phyloP scores from a whole-genome alignment of 2,888 invertebrate genomes.

The Pyrocoelia pectoralis region DNA sequence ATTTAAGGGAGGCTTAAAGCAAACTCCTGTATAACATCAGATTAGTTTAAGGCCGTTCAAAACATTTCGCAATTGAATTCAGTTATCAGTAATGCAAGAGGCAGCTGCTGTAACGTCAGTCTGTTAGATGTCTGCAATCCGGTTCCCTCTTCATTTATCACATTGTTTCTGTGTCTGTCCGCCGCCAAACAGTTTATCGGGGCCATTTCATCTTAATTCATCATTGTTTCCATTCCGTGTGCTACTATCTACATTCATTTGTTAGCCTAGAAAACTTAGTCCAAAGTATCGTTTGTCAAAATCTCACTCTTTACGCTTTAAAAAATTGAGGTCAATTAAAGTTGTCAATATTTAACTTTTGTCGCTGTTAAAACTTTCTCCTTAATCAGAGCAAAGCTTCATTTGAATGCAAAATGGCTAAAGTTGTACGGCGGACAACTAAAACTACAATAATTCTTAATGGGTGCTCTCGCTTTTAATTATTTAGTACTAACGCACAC shows the following conservation, averaged over 20 bases:
- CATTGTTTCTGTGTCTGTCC: conserved; percentile 45
- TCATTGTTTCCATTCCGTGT: conserved; percentile 46
- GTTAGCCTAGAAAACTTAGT: conserved; percentile 39
- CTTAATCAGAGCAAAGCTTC: background rate
- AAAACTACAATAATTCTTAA: conserved; percentile 1
- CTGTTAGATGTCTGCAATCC: conserved; percentile 39
- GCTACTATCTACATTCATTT: conserved; percentile 47
- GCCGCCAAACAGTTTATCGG: conserved; percentile 45
- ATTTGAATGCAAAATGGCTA: too few species aligned
- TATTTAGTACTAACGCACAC: background rate
- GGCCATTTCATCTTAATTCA: conserved; percentile 50
- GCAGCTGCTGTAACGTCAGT: conserved; percentile 35
- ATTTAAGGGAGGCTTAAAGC: background rate
- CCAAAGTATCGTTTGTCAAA: conserved; percentile 1
- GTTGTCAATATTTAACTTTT: background rate
- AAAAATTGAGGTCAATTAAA: background rate
- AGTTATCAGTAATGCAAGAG: conserved; percentile 32
- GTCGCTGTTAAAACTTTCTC: background rate
- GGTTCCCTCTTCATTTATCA: conserved; percentile 49
- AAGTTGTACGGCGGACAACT: background rate
- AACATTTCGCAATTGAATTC: conserved; percentile 31
- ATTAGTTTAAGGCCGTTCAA: conserved; percentile 12
- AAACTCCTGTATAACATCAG: conserved; percentile 4
- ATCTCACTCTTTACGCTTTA: background rate
- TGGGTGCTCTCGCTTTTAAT: background rate